Evolutionary conservation across 2,888 invertebrate species (phyloP).

Genomic region (Ischnura elegans): DNA sequence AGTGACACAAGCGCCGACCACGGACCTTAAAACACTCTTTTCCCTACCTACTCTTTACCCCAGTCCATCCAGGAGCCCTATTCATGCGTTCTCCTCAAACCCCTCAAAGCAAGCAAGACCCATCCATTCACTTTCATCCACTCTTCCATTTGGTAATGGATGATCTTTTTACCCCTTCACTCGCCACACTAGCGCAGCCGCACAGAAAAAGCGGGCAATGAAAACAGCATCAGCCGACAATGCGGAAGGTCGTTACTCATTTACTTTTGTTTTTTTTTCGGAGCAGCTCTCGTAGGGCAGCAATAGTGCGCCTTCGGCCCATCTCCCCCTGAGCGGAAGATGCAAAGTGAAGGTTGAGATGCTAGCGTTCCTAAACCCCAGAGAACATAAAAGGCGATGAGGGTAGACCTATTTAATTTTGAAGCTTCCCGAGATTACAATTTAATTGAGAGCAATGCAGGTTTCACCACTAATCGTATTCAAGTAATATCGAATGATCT

Average conservation of each 20-base stretch:
- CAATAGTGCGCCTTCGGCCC: not conserved
- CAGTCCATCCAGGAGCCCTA: not conserved
- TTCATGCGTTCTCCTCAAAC: not conserved
- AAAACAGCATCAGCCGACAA: not conserved
- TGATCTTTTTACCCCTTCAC: slow-evolving; percentile 29
- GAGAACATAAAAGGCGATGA: not conserved
- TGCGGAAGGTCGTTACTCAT: not conserved
- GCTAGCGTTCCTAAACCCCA: too few relatives aligned
- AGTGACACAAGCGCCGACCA: not conserved
- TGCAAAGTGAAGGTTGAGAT: not conserved
- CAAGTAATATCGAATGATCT: too few relatives aligned
- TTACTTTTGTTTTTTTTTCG: not conserved
- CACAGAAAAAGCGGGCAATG: slow-evolving; percentile 28
- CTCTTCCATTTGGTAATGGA: slow-evolving; percentile 41
- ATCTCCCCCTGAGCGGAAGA: not conserved
- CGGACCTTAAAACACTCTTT: not conserved
- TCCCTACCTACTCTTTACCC: not conserved
- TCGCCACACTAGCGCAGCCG: not conserved
- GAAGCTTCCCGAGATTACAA: too few relatives aligned
- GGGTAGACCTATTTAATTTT: too few relatives aligned
- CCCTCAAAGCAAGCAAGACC: not conserved
- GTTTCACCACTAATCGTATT: too few relatives aligned
- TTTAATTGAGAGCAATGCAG: not conserved
- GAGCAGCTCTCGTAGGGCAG: not conserved
- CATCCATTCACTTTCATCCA: slow-evolving; percentile 18